A percentile compares a stretch with the other conserved stretches of the same genome.
These are phyloP conservation scores for Paradoxurus hermaphroditus DNA, from an alignment of 2,113 vertebrate species.

Conservation along the genomic window DNA sequence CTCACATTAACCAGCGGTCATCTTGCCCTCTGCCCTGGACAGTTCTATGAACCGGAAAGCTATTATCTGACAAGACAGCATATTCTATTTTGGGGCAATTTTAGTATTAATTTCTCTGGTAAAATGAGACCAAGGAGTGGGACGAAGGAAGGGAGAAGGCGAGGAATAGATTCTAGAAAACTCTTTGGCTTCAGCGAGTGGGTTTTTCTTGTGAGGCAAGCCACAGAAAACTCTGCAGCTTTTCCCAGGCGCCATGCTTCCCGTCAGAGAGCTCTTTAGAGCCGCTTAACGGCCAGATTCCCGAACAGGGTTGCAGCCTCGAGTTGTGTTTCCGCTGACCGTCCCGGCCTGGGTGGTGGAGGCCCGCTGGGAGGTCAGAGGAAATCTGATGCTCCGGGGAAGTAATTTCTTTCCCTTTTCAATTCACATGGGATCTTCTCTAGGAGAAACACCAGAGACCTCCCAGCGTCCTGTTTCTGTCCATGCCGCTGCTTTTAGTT, in stretches of 20 bases:
- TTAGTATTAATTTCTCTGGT: neutral
- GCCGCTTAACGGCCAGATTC: rapidly evolving
- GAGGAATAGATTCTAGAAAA: neutral
- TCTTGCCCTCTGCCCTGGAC: no score
- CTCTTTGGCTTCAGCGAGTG: neutral
- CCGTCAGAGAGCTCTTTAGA: neutral
- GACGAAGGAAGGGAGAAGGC: neutral
- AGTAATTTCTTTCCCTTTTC: neutral
- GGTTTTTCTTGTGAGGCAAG: neutral
- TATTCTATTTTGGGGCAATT: neutral
- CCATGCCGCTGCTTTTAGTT: neutral
- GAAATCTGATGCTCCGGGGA: neutral
- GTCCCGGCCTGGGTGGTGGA: neutral
- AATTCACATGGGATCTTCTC: neutral
- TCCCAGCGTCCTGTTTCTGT: neutral
- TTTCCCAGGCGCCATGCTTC: neutral
- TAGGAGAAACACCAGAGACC: neutral
- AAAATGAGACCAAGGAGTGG: neutral
- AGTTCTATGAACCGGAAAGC: neutral
- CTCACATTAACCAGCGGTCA: rapidly evolving
- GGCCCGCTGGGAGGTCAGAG: neutral
- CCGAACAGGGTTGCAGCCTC: neutral
- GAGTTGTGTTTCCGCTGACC: neutral
- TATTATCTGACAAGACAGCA: neutral
- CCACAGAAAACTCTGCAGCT: no score